Conservation (phyloP, 2,113 vertebrate species). For the Ciconia stormi region DNA sequence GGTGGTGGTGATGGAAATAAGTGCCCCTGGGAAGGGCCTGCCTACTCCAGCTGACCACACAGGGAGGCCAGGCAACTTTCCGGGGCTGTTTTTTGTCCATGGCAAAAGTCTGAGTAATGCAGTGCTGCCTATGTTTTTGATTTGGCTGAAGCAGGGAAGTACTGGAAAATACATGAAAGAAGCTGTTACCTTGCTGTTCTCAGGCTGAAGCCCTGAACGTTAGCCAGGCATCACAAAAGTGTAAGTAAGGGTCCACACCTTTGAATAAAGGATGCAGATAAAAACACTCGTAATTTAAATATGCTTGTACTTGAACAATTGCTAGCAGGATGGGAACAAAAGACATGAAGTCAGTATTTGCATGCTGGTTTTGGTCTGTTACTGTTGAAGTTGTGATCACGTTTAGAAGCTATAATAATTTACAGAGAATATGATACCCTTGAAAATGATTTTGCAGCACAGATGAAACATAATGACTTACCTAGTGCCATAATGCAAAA, state of each 20-base stretch:
- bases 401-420: neutral
- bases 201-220: neutral
- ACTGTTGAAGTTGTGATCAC: neutral
- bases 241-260: neutral
- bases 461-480: slow-evolving; percentile 46
- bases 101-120: neutral
- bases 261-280: neutral
- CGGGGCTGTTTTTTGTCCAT: neutral
- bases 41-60: neutral
- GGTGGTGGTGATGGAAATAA: neutral
- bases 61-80: neutral
- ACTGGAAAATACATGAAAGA: neutral
- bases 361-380: neutral
- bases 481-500: slow-evolving; percentile 24
- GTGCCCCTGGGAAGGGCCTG: neutral
- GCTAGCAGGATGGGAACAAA: neutral
- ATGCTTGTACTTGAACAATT: neutral
- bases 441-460: neutral
- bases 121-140: neutral
- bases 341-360: neutral
- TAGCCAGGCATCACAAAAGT: neutral
- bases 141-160: neutral
- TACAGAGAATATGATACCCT: neutral
- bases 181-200: neutral
- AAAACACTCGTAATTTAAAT: neutral